A percentile compares a stretch with the other conserved stretches of the same genome.
Evolutionary conservation across 2,797 vertebrate genomes (phyloP).

Genomic region (Geotrypetes seraphini): DNA sequence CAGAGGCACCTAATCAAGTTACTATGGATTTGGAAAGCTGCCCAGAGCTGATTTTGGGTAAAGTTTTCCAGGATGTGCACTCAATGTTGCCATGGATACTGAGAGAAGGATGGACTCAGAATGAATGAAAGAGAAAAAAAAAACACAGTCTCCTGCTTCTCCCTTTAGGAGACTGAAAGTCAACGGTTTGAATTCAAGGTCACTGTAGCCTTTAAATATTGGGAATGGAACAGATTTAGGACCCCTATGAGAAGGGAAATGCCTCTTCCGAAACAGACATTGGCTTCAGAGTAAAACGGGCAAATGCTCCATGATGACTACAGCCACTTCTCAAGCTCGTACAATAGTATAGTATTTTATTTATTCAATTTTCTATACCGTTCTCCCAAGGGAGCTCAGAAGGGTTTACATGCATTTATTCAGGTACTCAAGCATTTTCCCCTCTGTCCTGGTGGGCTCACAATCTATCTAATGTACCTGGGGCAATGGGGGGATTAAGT

Average conservation of each 20-base stretch:
- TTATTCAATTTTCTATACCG: too few species aligned
- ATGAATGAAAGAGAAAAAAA: slow-evolving; percentile 32
- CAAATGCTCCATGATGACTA: too few species aligned
- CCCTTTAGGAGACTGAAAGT: slow-evolving; percentile 3
- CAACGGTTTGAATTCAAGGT: slow-evolving; percentile 7
- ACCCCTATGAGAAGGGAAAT: too few species aligned
- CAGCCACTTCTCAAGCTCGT: too few species aligned
- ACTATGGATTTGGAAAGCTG: slow-evolving; percentile 91
- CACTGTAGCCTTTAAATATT: neutral
- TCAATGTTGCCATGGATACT: slow-evolving; percentile 60
- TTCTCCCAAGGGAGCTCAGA: too few species aligned
- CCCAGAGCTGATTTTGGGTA: slow-evolving; percentile 71
- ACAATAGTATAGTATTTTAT: too few species aligned
- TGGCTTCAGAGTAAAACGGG: fast-evolving
- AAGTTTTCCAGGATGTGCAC: slow-evolving; percentile 70
- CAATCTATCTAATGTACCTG: too few species aligned
- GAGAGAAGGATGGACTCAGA: slow-evolving; percentile 30
- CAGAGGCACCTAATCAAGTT: slow-evolving; percentile 93
- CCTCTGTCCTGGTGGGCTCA: too few species aligned
- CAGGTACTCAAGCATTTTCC: too few species aligned
- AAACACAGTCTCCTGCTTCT: neutral
- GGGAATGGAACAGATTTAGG: too few species aligned
- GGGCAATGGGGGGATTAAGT: too few species aligned
- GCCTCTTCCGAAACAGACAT: fast-evolving
- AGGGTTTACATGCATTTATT: too few species aligned